phyloP scores from a whole-genome alignment of 64 coral and sea anemone genomes.

The Astreopora myriophthalma region DNA sequence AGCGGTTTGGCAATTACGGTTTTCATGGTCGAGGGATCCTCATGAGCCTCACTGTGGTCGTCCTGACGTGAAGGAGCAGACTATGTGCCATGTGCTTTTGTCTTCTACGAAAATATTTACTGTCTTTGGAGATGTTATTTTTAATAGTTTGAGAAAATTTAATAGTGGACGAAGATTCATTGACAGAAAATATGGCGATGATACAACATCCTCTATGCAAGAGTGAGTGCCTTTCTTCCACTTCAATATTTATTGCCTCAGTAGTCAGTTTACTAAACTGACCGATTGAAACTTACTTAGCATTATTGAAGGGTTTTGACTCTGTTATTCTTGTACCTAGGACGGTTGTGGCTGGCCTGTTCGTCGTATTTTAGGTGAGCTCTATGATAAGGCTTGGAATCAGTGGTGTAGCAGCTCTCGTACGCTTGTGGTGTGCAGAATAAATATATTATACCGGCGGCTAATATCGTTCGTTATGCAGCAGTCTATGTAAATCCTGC shows the following conservation, averaged over 20 bases:
- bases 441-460: no score
- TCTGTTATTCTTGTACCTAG: background rate
- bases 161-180: background rate
- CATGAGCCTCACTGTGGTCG: background rate
- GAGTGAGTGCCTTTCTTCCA: conserved; percentile 22
- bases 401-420: no score
- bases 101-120: background rate
- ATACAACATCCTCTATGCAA: background rate
- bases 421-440: no score
- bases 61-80: no score
- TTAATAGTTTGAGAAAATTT: background rate
- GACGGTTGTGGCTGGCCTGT: background rate
- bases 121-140: background rate
- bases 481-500: no score
- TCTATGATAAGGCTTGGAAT: no score
- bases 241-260: no score
- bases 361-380: background rate
- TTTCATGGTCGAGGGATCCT: background rate
- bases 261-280: no score
- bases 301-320: no score
- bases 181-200: background rate
- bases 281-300: background rate
- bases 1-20: background rate
- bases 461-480: no score
- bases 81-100: background rate